Percentiles rank a stretch among this genome's conserved stretches.
phyloP scores from a whole-genome alignment of 2,797 vertebrate species.

The Macropodus opercularis region DNA sequence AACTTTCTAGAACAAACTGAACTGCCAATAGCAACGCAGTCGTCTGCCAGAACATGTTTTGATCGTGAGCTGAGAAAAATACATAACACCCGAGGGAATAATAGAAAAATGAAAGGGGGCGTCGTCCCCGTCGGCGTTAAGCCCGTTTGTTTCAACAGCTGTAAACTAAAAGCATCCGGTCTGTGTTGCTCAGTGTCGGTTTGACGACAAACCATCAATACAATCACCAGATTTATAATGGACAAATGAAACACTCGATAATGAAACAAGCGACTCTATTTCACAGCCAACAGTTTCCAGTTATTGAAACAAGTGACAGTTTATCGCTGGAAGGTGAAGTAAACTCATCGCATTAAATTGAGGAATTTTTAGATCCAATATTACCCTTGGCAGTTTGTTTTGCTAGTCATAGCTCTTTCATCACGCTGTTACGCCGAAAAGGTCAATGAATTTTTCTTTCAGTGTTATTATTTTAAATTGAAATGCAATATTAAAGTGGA shows the following conservation, averaged over 20 bases:
- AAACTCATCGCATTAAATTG: constrained; percentile 32
- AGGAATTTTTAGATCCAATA: constrained; percentile 49
- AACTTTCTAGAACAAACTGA: constrained; percentile 79
- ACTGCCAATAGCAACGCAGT: constrained; percentile 81
- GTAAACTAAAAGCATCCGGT: constrained; percentile 54
- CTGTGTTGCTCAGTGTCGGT: constrained; percentile 33
- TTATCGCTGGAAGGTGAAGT: constrained; percentile 54
- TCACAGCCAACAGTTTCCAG: constrained; percentile 59
- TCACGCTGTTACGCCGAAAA: constrained; percentile 81
- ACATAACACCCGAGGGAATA: constrained; percentile 40
- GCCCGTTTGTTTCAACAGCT: constrained; percentile 73
- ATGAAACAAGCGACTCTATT: constrained; percentile 44
- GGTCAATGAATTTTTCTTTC: constrained; percentile 80
- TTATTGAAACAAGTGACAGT: constrained; percentile 69
- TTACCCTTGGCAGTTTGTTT: constrained; percentile 61
- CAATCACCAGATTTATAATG: constrained; percentile 41
- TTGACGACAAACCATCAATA: constrained; percentile 35
- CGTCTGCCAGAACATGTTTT: constrained; percentile 71
- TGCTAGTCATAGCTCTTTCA: constrained; percentile 70
- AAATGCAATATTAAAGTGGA: constrained; percentile 87
- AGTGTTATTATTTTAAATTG: constrained; percentile 84
- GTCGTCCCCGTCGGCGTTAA: constrained; percentile 12
- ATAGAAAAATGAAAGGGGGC: not conserved
- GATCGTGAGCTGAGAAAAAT: constrained; percentile 65
- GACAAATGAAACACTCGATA: constrained; percentile 32